Base-by-base conservation (phyloP, 30 jellyfish, hydroid and myxozoan species). In the Aurelia aurita region DNA sequence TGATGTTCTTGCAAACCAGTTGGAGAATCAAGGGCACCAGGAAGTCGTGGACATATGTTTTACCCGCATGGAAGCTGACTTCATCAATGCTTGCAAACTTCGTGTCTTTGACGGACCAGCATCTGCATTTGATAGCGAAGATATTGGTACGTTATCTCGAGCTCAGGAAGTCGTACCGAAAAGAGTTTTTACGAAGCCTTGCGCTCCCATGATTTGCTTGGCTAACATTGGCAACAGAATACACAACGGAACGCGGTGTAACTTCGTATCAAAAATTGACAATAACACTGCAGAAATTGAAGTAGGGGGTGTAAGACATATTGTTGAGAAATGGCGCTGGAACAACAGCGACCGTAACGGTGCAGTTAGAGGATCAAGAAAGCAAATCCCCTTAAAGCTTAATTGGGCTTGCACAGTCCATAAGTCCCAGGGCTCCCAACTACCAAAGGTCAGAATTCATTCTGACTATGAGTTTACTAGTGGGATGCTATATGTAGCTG, bases 41-140 rank as follows among this genome's bases (percentile, higher is more conserved):
- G 34, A 61, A 61, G 66, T 21, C 8, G 26, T 55, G 26, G 25
- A 55, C 10, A 19, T 61, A 15, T 61, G 74, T 61, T 61, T 61
- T 25, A 61, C 34, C n/a, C 74, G 74, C n/a, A 61, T 61, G 74
- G 34, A 15, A 61, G 74, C 28, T n/a, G 74, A 61, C 29, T 61
- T 15, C 34, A 35, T 19, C n/a, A 61, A 61, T 25, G 35, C 74
- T 13, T 16, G 35, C 35, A 61, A 23, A 61, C 74, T 61, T 4
- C 74, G 74, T 61, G 28, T 14, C 3, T 61, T 16, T 35, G 74
- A 61, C 29, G 74, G 74, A 19, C 25, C 3, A 19, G 74, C 74
- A 28, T 19, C 16, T 28, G 44, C 25, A 19, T 61, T 19, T 61
- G 74, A 61, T 19, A 19, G 74, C 29, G 74, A 61, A 61, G 74